Evolutionary conservation across 1,140 invertebrate species (phyloP), one percentile per base, ranked within the genome.

Genomic region (Brachystomella parvula): DNA sequence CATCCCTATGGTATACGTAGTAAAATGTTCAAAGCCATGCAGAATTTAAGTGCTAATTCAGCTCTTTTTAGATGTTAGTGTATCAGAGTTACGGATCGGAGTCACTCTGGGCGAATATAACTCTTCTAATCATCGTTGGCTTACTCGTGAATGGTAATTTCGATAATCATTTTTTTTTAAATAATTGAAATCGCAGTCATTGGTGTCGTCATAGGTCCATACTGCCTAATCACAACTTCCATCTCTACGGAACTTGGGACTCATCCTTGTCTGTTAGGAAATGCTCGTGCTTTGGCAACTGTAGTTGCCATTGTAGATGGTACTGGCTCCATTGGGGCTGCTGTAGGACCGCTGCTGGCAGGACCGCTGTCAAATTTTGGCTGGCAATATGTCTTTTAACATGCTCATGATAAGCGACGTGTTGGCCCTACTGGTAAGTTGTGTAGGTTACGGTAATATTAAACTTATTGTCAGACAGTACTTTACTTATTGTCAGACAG

Each of bases 281-380:
- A 93, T 80, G 80, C 90, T 0, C 91, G 89, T 78, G 94, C 94
- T 15, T 77, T 98, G 53, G 93, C 94, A 2, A 97, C 94, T 1
- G 94, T 98, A 0, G 94, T 94, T 17, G 91, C 94, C 12, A 96
- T 98, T 71, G 96, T 98, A 63, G 95, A 97, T 80, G 94, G 94
- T 35, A 97, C 93, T 3, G 94, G 94, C 0, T 94, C 91, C 60
- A 87, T 95, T 64, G 89, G 91, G 61, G 93, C 94, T 61, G 93
- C 93, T 0, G 81, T 96, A 56, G 94, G 94, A 1, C 94, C 94
- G 0, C 78, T 95, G 64, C 74, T 96, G 44, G 92, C 93, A 2
- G 93, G 92, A n/a, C 78, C 93, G 9, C 85, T 96, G 15, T 84
- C 84, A 0, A 76, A 74, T 28, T 76, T 66, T 12, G 86, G 86